Base-by-base conservation (phyloP, 2,888 invertebrate genomes). In the Hypolimnas misippus region DNA sequence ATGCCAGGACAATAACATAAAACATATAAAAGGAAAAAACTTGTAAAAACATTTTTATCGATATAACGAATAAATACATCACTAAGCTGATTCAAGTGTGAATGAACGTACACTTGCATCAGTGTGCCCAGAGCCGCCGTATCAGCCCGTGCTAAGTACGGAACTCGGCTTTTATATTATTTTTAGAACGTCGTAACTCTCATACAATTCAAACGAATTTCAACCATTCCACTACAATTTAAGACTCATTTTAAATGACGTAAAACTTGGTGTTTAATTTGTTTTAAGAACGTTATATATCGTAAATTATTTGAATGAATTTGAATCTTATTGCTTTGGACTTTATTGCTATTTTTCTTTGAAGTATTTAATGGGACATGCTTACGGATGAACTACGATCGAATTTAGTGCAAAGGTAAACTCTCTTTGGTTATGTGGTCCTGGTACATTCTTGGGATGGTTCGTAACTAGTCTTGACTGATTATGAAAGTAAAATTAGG, bases 71-170 rank as follows among this genome's bases (percentile, higher is more conserved):
- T 31, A 14, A 40, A 33, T 74, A 66, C 88, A 76, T 73, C 88
- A 73, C 84, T 86, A 84, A 31, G 64, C 49, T 35, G 67, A 71
- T 71, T 73, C 77, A 72, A 84, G 82, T 84, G 85, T 87, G 87
- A 85, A 88, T 89, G 89, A 86, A 86, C 82, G 81, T 77, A 52
- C 65, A 65, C 64, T 76, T 86, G 83, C 85, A 79, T 82, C 79
- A 81, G 87, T 87, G 87, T 81, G 84, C 74, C 74, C 69, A 69
- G 69, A 74, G 75, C 81, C 83, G 90, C 82, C 83, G 90, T 91
- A 78, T 88, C 91, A 91, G 81, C 70, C 89, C 74, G 91, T 90
- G 80, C 90, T 87, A 78, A 89, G 91, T 83, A 91, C 91, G 87
- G 80, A 82, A 81, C 77, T 72, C 66, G 71, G 52, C 62, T 54